phyloP scores from a whole-genome alignment of 2,888 invertebrate species.

The Graphium colonna region DNA sequence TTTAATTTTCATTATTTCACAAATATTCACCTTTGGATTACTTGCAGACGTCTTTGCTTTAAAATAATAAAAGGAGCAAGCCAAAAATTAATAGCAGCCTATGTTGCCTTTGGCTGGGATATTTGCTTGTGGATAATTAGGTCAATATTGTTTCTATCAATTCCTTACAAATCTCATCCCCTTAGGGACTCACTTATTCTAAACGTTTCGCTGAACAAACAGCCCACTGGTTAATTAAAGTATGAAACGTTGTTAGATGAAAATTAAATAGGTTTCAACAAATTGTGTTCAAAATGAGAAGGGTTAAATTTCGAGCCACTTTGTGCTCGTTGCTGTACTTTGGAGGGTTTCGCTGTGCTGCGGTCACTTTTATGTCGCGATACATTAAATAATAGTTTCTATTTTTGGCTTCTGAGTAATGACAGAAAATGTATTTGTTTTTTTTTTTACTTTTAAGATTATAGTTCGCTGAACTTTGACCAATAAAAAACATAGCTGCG shows the following conservation, averaged over 20 bases:
- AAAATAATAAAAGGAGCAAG: neutral
- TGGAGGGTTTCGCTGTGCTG: constrained; percentile 37
- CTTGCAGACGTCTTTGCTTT: neutral
- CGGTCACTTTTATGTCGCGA: constrained; percentile 36
- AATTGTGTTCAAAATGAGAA: constrained; percentile 45
- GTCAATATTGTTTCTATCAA: constrained; percentile 40
- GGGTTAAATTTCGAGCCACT: constrained; percentile 41
- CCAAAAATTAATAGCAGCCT: constrained; percentile 2
- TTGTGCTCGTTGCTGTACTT: constrained; percentile 41
- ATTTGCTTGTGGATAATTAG: constrained; percentile 27
- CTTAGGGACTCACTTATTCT: constrained; percentile 38
- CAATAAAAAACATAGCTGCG: too few relatives aligned
- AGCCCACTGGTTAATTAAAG: constrained; percentile 54
- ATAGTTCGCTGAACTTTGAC: too few relatives aligned
- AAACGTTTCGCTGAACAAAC: constrained; percentile 42
- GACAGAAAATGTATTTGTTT: too few relatives aligned
- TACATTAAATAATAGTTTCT: constrained; percentile 2
- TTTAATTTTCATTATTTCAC: neutral
- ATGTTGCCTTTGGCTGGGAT: constrained; percentile 18
- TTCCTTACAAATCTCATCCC: constrained; percentile 42
- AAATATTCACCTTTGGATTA: too few relatives aligned
- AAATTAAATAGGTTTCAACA: constrained; percentile 57
- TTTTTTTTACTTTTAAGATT: too few relatives aligned
- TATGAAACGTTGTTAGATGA: constrained; percentile 46
- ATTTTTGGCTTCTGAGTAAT: neutral